These are phyloP conservation scores for Calameuta filiformis DNA, from an alignment of 2,888 invertebrate species.

Conservation along the genomic window DNA sequence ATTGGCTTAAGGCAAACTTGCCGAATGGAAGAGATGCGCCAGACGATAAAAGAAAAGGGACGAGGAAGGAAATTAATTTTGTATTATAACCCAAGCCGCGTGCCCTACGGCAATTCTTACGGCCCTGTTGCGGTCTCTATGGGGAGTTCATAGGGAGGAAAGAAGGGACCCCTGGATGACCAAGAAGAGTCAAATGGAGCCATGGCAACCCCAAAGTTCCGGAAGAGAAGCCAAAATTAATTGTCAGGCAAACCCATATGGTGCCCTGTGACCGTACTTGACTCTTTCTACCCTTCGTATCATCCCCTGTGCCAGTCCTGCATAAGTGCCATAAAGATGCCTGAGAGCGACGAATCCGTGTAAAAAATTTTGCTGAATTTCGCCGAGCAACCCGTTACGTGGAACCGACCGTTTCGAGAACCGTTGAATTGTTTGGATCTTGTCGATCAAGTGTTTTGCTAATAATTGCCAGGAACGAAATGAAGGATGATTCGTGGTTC, in stretches of 20 bases:
- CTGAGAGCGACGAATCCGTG: not conserved
- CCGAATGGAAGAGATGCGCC: slow-evolving; percentile 27
- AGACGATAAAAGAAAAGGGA: slow-evolving; percentile 39
- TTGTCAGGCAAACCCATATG: slow-evolving; percentile 29
- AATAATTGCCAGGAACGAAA: not conserved
- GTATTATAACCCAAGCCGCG: slow-evolving; percentile 37
- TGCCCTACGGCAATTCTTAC: slow-evolving; percentile 34
- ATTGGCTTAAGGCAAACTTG: not conserved
- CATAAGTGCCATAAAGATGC: not conserved
- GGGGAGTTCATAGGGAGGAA: slow-evolving; percentile 13
- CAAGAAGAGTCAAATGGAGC: slow-evolving; percentile 10
- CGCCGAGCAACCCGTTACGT: not conserved
- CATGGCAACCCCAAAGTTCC: slow-evolving; percentile 27
- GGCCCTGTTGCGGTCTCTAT: slow-evolving; percentile 17
- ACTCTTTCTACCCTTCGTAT: not conserved
- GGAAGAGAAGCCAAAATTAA: slow-evolving; percentile 39
- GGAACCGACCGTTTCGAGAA: not conserved
- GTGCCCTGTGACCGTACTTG: slow-evolving; percentile 16
- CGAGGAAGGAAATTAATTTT: slow-evolving; percentile 43
- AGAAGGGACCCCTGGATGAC: not conserved
- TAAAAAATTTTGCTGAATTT: not conserved
- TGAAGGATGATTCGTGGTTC: not conserved
- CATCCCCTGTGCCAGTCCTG: not conserved
- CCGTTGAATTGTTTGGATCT: not conserved
- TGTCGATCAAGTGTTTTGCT: not conserved